Evolutionary conservation across 2,113 vertebrate species (phyloP).

Genomic region (Prunella fulvescens): DNA sequence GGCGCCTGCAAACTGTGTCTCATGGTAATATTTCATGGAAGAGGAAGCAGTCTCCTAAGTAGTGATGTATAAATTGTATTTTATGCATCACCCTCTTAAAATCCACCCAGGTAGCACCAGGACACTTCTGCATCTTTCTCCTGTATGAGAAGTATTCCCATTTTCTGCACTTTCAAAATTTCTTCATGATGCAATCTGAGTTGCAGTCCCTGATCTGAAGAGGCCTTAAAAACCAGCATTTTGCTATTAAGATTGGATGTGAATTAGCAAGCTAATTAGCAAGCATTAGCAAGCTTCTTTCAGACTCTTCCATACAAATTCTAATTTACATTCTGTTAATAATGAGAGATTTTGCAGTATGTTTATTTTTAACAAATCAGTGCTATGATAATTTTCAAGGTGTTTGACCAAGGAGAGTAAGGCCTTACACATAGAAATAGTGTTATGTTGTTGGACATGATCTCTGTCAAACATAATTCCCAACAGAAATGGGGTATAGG

Average conservation of each 20-base stretch:
- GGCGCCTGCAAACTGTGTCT: not conserved
- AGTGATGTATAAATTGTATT: not conserved
- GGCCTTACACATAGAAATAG: not conserved
- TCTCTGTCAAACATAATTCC: not conserved
- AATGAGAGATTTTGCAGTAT: not conserved
- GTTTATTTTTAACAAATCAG: not conserved
- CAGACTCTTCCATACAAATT: not conserved
- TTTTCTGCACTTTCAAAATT: not conserved
- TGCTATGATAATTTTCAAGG: not conserved
- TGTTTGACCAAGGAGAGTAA: not conserved
- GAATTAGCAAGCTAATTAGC: fast-evolving
- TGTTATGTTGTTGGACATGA: not conserved
- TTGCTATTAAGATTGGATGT: not conserved
- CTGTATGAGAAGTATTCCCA: not conserved
- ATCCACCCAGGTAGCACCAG: not conserved
- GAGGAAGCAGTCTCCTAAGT: not conserved
- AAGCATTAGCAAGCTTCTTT: fast-evolving
- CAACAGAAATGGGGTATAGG: not conserved
- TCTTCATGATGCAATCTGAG: not conserved
- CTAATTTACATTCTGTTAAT: not conserved
- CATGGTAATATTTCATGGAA: not conserved
- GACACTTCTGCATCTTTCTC: not conserved
- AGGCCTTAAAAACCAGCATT: not conserved
- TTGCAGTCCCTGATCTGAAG: not conserved
- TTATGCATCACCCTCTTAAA: not conserved